Evolutionary conservation across 2,888 invertebrate genomes (phyloP).

Genomic region (Perizoma affinitatum): DNA sequence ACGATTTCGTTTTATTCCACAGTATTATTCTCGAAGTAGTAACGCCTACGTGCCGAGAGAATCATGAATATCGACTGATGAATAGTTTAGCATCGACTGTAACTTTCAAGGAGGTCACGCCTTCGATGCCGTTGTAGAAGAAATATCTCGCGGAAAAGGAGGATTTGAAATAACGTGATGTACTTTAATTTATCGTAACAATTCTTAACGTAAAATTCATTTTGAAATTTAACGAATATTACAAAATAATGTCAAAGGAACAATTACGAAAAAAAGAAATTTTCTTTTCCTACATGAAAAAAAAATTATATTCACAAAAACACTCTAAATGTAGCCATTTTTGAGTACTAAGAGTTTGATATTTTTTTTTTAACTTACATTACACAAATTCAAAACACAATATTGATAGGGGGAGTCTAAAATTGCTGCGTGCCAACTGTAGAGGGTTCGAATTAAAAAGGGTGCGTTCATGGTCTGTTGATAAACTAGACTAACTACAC

Average conservation of each 20-base stretch:
- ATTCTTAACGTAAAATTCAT: too few relatives aligned
- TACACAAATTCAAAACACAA: conserved; percentile 10
- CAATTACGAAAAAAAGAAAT: too few relatives aligned
- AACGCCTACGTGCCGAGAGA: conserved; percentile 25
- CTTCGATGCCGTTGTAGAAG: conserved; percentile 20
- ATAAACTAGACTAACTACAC: conserved; percentile 21
- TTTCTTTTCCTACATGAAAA: too few relatives aligned
- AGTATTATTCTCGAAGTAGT: conserved; percentile 18
- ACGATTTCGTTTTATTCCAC: conserved; percentile 2
- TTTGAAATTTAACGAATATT: too few relatives aligned
- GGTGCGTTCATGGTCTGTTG: conserved; percentile 53
- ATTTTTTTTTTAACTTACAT: too few relatives aligned
- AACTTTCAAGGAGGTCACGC: conserved; percentile 17
- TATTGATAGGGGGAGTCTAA: conserved; percentile 37
- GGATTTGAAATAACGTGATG: background rate
- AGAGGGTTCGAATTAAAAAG: conserved; percentile 43
- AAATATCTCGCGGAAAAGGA: conserved; percentile 8
- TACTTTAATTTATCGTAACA: too few relatives aligned
- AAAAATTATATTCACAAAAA: too few relatives aligned
- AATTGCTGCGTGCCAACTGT: conserved; percentile 43
- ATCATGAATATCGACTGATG: conserved; percentile 40
- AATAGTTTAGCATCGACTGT: conserved; percentile 39
- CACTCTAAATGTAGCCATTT: too few relatives aligned
- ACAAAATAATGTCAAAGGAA: too few relatives aligned
- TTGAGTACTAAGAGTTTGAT: too few relatives aligned